Base-by-base conservation (phyloP, 2,113 vertebrate genomes). In the Callocephalon fimbriatum region DNA sequence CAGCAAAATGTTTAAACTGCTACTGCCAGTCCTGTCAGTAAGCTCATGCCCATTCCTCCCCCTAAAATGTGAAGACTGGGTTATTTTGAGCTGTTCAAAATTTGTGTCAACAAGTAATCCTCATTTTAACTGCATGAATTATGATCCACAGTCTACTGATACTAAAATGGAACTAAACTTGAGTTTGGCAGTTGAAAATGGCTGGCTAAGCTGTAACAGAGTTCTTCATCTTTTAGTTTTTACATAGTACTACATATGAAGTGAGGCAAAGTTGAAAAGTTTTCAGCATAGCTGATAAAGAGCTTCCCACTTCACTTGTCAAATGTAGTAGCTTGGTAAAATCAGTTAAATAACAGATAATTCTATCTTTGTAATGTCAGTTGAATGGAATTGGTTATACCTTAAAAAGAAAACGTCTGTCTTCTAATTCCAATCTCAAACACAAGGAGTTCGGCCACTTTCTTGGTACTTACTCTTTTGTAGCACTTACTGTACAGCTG, bases 141-240 rank as follows among this genome's bases (percentile, higher is more conserved):
- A 67, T 66, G 81, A 80, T 67, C 62, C 85, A 17, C 47, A 53
- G 65, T 68, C 63, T 96, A 44, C 70, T 72, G 70, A 53, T 95
- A 84, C 84, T 95, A 65, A 96, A 96, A 95, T 93, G 92, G 92
- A 92, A 29, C 82, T 87, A 78, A 95, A 93, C 74, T 95, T 92
- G 9, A 83, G 56, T 92, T 96, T 88, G 96, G 78, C 88, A 92
- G 21, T 59, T 81, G 91, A 79, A 96, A 94, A 93, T 95, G 95
- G 65, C 73, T 94, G 90, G 80, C 70, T 88, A 80, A 67, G 51
- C 76, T 67, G 35, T 92, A n/a, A 72, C 40, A 80, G 72, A 77
- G 50, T 73, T 72, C 62, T 79, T 78, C 29, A 19, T 38, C 70
- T 70, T n/a, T 63, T 3, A 2, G 15, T 61, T 59, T 92, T 56